These are phyloP conservation scores for Frankliniella fusca DNA, from an alignment of 2,888 invertebrate genomes.

Conservation along the genomic window DNA sequence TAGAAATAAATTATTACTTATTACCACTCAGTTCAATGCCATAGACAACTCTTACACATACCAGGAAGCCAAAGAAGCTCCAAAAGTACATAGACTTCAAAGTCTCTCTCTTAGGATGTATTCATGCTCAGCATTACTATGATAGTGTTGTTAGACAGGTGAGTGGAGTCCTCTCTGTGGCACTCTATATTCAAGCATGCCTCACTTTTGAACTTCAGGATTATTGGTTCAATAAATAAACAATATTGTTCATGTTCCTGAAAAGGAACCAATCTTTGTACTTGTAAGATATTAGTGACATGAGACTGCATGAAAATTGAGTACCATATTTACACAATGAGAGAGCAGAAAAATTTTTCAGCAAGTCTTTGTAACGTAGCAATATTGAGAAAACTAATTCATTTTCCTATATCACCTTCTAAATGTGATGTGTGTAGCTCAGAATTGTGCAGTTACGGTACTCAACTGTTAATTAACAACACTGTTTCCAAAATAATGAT, in stretches of 20 bases:
- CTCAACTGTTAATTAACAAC: too few species aligned
- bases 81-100: not conserved
- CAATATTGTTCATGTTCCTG: too few species aligned
- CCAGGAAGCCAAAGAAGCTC: not conserved
- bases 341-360: too few species aligned
- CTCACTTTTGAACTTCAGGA: not conserved
- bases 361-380: too few species aligned
- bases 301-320: not conserved
- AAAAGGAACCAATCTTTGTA: too few species aligned
- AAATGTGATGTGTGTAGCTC: too few species aligned
- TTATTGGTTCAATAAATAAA: not conserved
- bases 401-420: too few species aligned
- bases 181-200: not conserved
- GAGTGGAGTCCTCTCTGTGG: not conserved
- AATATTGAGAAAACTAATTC: too few species aligned
- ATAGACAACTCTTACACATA: not conserved
- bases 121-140: constrained; percentile 19
- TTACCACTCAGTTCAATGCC: too few species aligned
- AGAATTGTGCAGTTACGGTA: too few species aligned
- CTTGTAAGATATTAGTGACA: not conserved
- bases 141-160: not conserved
- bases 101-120: not conserved
- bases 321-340: too few species aligned
- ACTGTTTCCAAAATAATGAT: not conserved
- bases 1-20: too few species aligned